Evolutionary conservation across 2,797 vertebrate genomes (phyloP).

Genomic region (Melanotaenia parkinsoni): DNA sequence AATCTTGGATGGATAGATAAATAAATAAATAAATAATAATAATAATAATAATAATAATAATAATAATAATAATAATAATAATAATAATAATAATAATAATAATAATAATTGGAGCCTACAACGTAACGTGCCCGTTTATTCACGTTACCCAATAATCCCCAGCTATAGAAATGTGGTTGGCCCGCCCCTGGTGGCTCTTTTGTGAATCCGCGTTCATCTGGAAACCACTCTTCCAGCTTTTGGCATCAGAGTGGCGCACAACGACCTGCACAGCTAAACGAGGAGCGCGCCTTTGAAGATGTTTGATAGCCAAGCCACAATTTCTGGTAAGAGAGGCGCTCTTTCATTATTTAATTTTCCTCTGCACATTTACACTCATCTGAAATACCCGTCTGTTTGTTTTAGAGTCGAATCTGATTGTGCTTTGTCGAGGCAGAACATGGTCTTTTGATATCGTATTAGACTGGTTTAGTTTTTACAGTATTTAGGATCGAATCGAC

Average conservation of each 20-base stretch:
- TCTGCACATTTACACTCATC: slow-evolving; percentile 6
- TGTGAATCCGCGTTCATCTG: slow-evolving; percentile 67
- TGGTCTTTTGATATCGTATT: slow-evolving; percentile 22
- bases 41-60: no score
- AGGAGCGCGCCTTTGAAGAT: slow-evolving; percentile 65
- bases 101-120: slow-evolving; percentile 13
- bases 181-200: slow-evolving; percentile 75
- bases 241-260: slow-evolving; percentile 76
- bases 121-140: slow-evolving; percentile 38
- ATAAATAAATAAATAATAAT: no score
- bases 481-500: slow-evolving; percentile 31
- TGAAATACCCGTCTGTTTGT: slow-evolving; percentile 18
- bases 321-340: slow-evolving; percentile 67
- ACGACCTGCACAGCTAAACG: slow-evolving; percentile 58
- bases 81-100: no score
- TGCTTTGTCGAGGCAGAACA: slow-evolving; percentile 20
- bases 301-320: slow-evolving; percentile 39
- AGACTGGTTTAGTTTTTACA: slow-evolving; percentile 13
- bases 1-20: not conserved
- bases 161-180: slow-evolving; percentile 60
- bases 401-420: slow-evolving; percentile 10
- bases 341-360: not conserved
- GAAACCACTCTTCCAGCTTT: slow-evolving; percentile 71
- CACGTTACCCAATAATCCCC: slow-evolving; percentile 64
- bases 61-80: no score